Base-by-base conservation (phyloP, 1,140 invertebrate genomes). In the Cephus cinctus region DNA sequence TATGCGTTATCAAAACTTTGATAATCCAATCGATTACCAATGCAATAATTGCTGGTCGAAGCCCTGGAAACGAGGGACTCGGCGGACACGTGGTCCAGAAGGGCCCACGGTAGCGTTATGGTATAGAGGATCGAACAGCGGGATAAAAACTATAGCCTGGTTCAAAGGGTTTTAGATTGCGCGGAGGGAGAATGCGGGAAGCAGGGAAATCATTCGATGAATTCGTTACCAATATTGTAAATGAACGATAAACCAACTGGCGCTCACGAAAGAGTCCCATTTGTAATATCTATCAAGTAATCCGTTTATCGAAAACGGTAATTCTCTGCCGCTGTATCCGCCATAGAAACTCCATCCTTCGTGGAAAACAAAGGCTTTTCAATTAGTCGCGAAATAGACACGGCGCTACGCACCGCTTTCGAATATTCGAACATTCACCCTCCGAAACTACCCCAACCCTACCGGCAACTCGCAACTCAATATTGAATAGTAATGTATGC, bases 21-120 rank as follows among this genome's bases (percentile, higher is more conserved):
- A 65, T 68, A 63, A 69, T 67, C 63, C 59, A 68, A 67, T 69
- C 61, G 61, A 61, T 67, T 65, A 65, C 56, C 59, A 51, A 44
- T 48, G 54, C 46, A 63, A 67, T 67, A 66, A 69, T 69, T 70
- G 63, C 56, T 52, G 59, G 56, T 23, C 39, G 39, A 27, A n/a
- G 6, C 25, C 25, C 6, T n/a, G 25, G 25, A 27, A 8, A 6
- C 25, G 25, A 38, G 22, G 36, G 32, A 6, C 56, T 35, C 14
- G 43, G 3, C 18, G 48, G 15, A 16, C 34, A 23, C 21, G 8
- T 31, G 21, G 43, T 43, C 44, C 38, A 12, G n/a, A 6, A 2
- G 32, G 6, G 11, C 9, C 42, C 20, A 3, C n/a, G n/a, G n/a
- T n/a, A n/a, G n/a, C n/a, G n/a, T n/a, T n/a, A n/a, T n/a, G n/a